phyloP scores from a whole-genome alignment of 2,797 vertebrate species.

The Muscicapa striata region DNA sequence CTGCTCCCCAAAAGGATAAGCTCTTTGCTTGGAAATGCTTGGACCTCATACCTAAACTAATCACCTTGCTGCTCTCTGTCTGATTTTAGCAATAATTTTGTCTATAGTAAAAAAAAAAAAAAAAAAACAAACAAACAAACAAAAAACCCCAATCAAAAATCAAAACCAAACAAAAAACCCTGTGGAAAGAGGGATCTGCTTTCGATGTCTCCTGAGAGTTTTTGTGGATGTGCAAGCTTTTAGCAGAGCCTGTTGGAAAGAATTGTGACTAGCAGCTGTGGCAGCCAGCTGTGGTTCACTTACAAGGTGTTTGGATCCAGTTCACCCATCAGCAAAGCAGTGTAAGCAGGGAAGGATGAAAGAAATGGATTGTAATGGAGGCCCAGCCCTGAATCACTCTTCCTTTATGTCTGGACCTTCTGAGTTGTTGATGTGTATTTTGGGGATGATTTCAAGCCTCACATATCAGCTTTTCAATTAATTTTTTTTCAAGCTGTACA shows the following conservation, averaged over 20 bases:
- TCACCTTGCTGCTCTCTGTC: not conserved
- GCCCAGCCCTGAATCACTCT: not conserved
- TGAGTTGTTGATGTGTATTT: rapidly evolving
- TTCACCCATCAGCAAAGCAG: not conserved
- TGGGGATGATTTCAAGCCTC: not conserved
- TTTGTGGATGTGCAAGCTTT: not conserved
- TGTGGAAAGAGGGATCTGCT: not conserved
- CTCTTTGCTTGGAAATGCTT: not conserved
- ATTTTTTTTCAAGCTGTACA: not conserved
- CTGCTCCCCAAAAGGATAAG: not conserved
- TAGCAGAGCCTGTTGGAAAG: not conserved
- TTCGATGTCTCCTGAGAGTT: rapidly evolving
- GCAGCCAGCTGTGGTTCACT: not conserved
- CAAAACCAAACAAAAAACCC: no score
- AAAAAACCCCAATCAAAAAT: no score
- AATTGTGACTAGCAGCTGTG: not conserved
- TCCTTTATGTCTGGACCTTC: not conserved
- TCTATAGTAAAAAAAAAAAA: not conserved
- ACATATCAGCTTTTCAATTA: no score
- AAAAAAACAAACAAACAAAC: no score
- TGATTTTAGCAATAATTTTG: not conserved
- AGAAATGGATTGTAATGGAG: not conserved
- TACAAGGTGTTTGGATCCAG: not conserved
- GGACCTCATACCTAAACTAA: not conserved
- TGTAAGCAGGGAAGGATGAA: not conserved